phyloP scores from a whole-genome alignment of 2,888 invertebrate species.

The Apodemia duryi region DNA sequence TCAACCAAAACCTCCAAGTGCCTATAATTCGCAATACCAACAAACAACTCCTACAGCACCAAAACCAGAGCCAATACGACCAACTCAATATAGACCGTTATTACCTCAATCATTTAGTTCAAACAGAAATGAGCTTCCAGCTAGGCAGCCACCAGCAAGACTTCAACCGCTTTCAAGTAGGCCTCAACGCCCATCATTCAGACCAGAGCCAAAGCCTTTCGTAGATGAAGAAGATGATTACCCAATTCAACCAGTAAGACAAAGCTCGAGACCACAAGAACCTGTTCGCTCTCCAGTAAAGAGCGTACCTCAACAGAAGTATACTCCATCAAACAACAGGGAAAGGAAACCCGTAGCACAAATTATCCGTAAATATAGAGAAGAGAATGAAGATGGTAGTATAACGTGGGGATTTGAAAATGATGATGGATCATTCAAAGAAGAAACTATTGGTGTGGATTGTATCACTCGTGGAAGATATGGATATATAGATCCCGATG shows the following conservation, averaged over 20 bases:
- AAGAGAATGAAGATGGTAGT: slow-evolving; percentile 89
- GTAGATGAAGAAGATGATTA: slow-evolving; percentile 65
- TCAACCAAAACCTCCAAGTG: slow-evolving; percentile 65
- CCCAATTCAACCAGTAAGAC: slow-evolving; percentile 61
- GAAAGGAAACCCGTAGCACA: slow-evolving; percentile 86
- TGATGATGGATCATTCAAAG: slow-evolving; percentile 92
- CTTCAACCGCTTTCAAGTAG: slow-evolving; percentile 69
- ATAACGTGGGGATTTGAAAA: slow-evolving; percentile 94
- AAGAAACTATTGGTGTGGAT: slow-evolving; percentile 89
- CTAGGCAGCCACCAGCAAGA: slow-evolving; percentile 64
- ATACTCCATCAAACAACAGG: slow-evolving; percentile 56
- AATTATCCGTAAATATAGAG: slow-evolving; percentile 84
- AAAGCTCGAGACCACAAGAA: slow-evolving; percentile 67
- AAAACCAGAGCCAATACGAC: slow-evolving; percentile 63
- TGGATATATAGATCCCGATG: slow-evolving; percentile 91
- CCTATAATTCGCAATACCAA: slow-evolving; percentile 65
- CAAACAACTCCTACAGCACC: slow-evolving; percentile 56
- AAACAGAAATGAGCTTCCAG: slow-evolving; percentile 53
- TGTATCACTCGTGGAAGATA: slow-evolving; percentile 89
- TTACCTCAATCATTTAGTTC: slow-evolving; percentile 63
- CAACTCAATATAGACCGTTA: slow-evolving; percentile 68
- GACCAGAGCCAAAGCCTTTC: slow-evolving; percentile 70
- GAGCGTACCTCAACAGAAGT: slow-evolving; percentile 60
- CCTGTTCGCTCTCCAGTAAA: slow-evolving; percentile 57
- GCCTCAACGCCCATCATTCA: slow-evolving; percentile 74